These are phyloP conservation scores for Leuciscus idus DNA, from an alignment of 2,113 vertebrate species.

Conservation along the genomic window DNA sequence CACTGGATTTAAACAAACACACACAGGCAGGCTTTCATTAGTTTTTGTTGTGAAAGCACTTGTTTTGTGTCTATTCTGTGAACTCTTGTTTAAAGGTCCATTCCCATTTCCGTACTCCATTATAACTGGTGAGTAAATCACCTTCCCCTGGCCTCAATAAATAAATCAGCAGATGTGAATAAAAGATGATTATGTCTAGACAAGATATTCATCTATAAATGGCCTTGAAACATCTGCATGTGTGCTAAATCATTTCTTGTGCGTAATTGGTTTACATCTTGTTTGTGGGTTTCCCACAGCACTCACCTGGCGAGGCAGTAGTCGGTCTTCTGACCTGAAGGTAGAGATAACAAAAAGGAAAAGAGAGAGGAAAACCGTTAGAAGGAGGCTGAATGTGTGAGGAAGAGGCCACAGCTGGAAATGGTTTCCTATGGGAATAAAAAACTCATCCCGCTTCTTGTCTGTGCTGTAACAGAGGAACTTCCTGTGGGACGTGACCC, in stretches of 20 bases:
- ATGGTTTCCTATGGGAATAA: slow-evolving; percentile 5
- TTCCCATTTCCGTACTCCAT: slow-evolving; percentile 14
- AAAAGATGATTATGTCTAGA: slow-evolving; percentile 56
- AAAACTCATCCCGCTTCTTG: not conserved
- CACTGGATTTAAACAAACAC: slow-evolving; percentile 39
- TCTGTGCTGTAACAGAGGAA: slow-evolving; percentile 18
- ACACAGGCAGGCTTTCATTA: not conserved
- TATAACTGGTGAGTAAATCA: not conserved
- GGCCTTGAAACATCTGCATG: slow-evolving; percentile 32
- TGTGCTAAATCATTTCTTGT: not conserved
- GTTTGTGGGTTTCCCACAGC: slow-evolving; percentile 48
- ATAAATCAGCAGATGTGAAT: slow-evolving; percentile 46
- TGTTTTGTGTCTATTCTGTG: slow-evolving; percentile 13
- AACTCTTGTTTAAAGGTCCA: not conserved
- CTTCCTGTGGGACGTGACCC: slow-evolving; percentile 56
- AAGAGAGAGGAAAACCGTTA: slow-evolving; percentile 57
- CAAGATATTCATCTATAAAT: slow-evolving; percentile 37
- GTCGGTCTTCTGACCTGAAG: slow-evolving; percentile 91
- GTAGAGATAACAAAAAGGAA: slow-evolving; percentile 49
- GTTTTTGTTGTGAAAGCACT: not conserved
- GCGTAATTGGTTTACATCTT: not conserved
- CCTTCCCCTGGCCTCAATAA: slow-evolving; percentile 10
- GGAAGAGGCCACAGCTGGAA: slow-evolving; percentile 54
- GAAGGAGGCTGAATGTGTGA: slow-evolving; percentile 30
- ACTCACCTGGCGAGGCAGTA: slow-evolving; percentile 94